These are phyloP conservation scores for Cynocephalus volans DNA, from an alignment of 2,113 vertebrate species.

Conservation along the genomic window DNA sequence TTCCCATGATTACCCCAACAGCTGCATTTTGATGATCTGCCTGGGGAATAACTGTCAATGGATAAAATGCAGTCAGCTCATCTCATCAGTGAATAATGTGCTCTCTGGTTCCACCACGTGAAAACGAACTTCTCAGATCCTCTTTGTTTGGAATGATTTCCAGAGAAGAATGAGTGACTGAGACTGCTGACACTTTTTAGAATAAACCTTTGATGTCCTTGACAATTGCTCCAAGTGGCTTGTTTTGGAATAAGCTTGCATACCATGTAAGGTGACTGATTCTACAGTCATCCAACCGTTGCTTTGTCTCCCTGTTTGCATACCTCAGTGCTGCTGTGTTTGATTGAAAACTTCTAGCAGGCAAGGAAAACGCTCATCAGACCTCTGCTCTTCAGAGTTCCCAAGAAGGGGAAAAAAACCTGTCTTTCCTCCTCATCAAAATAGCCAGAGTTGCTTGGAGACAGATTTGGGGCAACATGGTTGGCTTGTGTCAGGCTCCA, in stretches of 20 bases:
- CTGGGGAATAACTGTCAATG: conserved; percentile 80
- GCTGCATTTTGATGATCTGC: conserved; percentile 83
- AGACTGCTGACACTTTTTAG: conserved; percentile 43
- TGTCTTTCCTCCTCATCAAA: conserved; percentile 39
- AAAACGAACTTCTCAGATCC: conserved; percentile 33
- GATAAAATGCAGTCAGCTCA: conserved; percentile 75
- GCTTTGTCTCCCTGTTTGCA: background rate
- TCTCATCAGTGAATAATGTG: conserved; percentile 49
- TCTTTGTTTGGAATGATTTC: conserved; percentile 67
- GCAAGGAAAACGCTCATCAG: conserved; percentile 16
- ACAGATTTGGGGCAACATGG: conserved; percentile 8
- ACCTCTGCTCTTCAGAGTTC: conserved; percentile 15
- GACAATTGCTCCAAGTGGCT: conserved; percentile 39
- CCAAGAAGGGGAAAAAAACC: conserved; percentile 9
- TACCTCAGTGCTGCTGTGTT: background rate
- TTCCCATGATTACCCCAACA: conserved; percentile 81
- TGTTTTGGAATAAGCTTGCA: conserved; percentile 47
- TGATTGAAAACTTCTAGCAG: conserved; percentile 11
- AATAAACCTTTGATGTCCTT: conserved; percentile 37
- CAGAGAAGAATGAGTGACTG: conserved; percentile 58
- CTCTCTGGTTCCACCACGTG: conserved; percentile 70
- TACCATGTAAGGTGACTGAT: conserved; percentile 40
- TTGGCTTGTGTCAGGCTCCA: background rate
- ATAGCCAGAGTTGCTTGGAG: background rate
- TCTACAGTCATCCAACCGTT: conserved; percentile 21